A percentile compares a stretch with the other conserved stretches of the same genome.
Evolutionary conservation across 2,113 vertebrate genomes (phyloP).

Genomic region (Pungitius pungitius): DNA sequence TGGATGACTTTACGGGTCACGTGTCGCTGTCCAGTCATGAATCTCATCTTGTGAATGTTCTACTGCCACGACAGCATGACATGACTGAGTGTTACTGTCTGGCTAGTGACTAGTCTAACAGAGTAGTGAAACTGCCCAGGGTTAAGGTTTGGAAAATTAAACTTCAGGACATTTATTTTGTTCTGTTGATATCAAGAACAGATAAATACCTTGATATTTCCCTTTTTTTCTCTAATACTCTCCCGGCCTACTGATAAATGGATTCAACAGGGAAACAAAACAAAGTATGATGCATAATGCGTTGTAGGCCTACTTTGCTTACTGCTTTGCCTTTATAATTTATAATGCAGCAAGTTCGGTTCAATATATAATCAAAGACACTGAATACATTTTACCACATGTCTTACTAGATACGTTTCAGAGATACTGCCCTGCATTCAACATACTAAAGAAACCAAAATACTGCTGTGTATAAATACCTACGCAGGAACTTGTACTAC

Average conservation of each 20-base stretch:
- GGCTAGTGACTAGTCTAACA: neutral
- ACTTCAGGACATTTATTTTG: neutral
- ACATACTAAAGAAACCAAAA: neutral
- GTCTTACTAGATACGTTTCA: too few relatives aligned
- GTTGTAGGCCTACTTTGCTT: neutral
- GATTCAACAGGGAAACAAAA: neutral
- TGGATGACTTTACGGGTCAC: constrained; percentile 1
- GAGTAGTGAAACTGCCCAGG: neutral
- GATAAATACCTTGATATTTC: neutral
- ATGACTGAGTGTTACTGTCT: constrained; percentile 13
- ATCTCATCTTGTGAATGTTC: neutral
- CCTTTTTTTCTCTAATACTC: neutral
- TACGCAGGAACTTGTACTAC: neutral
- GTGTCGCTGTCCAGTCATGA: neutral
- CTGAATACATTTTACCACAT: neutral
- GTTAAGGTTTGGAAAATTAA: constrained; percentile 5
- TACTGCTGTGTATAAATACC: neutral
- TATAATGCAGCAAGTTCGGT: constrained; percentile 5
- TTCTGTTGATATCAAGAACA: neutral
- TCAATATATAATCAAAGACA: constrained; percentile 11
- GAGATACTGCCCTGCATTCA: neutral
- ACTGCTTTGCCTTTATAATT: neutral
- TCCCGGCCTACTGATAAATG: neutral
- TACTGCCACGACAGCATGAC: constrained; percentile 4
- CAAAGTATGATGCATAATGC: neutral